phyloP scores from a whole-genome alignment of 1,140 invertebrate genomes.

The Plectrocnemia conspersa region DNA sequence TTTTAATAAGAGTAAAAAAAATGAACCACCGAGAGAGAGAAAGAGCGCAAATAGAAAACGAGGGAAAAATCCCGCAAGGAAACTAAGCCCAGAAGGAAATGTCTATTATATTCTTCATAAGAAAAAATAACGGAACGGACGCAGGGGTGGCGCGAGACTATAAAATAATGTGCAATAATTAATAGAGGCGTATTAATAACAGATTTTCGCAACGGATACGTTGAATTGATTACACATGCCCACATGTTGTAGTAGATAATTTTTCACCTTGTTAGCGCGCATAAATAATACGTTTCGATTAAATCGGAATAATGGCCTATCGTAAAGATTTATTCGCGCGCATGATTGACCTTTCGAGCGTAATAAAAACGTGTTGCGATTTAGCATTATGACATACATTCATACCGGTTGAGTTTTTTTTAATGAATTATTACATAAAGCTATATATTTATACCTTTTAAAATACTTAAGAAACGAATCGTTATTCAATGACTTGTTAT shows the following conservation, averaged over 20 bases:
- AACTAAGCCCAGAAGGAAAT: conserved; percentile 33
- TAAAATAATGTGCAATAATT: too few species aligned
- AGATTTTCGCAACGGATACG: too few species aligned
- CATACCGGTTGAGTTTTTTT: too few species aligned
- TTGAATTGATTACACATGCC: too few species aligned
- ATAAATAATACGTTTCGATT: conserved; percentile 14
- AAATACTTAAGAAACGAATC: too few species aligned
- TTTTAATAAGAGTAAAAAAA: conserved; percentile 34
- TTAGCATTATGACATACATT: conserved; percentile 16
- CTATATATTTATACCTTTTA: too few species aligned
- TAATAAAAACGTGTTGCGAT: conserved; percentile 16
- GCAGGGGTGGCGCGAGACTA: conserved; percentile 1
- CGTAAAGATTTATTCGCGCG: conserved; percentile 12
- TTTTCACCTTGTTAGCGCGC: too few species aligned
- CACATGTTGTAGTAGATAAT: too few species aligned
- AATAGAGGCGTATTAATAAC: too few species aligned
- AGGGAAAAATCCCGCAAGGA: conserved; percentile 34
- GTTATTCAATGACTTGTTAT: too few species aligned
- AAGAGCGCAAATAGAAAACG: conserved; percentile 35
- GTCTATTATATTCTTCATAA: conserved; percentile 32
- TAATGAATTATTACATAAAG: too few species aligned
- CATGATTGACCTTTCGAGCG: conserved; percentile 11
- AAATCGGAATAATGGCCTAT: conserved; percentile 11
- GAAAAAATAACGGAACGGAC: background rate
- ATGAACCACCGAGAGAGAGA: too few species aligned